Conservation (phyloP, 64 coral and sea anemone species). For the Actinia equina region DNA sequence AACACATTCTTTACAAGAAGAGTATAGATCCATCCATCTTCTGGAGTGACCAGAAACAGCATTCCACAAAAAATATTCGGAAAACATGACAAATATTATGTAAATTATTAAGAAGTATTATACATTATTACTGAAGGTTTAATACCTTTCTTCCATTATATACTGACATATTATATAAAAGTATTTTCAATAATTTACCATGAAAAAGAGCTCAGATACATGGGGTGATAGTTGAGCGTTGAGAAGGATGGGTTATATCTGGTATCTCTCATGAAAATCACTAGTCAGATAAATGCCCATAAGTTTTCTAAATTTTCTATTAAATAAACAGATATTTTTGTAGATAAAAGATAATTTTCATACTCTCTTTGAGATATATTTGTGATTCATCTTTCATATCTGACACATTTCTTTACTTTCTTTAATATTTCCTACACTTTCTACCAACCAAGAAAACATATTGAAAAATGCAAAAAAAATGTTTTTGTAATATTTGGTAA, state of each 20-base stretch:
- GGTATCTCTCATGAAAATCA: neutral
- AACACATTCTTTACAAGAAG: neutral
- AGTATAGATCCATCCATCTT: neutral
- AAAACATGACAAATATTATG: neutral
- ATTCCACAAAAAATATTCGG: neutral
- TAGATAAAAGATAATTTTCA: neutral
- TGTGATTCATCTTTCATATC: neutral
- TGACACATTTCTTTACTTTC: neutral
- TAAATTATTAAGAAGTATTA: neutral
- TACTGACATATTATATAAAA: too few species aligned
- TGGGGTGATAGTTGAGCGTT: too few species aligned
- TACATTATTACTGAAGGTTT: neutral
- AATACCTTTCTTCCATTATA: neutral
- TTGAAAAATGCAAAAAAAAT: neutral
- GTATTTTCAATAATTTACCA: too few species aligned
- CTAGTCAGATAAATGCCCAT: neutral
- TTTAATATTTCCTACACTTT: neutral
- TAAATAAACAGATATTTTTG: neutral
- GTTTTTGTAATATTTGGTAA: neutral
- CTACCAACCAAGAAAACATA: neutral
- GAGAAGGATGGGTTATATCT: too few species aligned
- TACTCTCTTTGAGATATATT: neutral
- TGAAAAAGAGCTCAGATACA: too few species aligned
- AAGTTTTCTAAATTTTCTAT: neutral
- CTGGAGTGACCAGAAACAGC: neutral